Conservation (phyloP, 2,113 vertebrate genomes). For the Perognathus longimembris region DNA sequence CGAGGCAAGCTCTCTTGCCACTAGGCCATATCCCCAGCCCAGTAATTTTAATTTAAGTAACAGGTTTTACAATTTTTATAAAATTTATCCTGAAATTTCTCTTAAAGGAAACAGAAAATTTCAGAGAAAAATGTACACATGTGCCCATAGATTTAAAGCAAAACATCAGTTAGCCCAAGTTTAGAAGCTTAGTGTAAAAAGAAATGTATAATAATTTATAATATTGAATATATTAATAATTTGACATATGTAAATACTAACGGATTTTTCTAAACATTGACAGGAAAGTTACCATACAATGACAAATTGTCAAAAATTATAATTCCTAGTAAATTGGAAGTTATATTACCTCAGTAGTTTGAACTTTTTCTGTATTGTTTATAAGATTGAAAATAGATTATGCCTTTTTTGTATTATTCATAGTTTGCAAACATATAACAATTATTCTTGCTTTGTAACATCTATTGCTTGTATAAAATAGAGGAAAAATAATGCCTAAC, state of each 20-base stretch:
- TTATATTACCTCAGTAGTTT: background rate
- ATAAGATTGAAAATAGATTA: background rate
- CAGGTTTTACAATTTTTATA: background rate
- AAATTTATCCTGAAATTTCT: background rate
- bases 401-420: background rate
- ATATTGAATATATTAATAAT: background rate
- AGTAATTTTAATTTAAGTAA: slow-evolving; percentile 25
- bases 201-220: background rate
- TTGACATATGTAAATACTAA: background rate
- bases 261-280: background rate
- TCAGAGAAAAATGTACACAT: background rate
- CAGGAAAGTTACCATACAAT: background rate
- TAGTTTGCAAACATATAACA: background rate
- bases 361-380: background rate
- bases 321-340: background rate
- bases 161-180: background rate
- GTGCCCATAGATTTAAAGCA: background rate
- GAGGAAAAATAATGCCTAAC: background rate
- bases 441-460: background rate
- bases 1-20: no score
- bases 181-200: background rate
- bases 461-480: background rate
- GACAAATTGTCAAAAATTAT: background rate
- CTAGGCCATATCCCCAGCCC: no score
- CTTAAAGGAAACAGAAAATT: background rate